A percentile compares a stretch with the other conserved stretches of the same genome.
These are phyloP conservation scores for Coelinius sp. DNA, from an alignment of 2,888 invertebrate genomes.

Conservation along the genomic window DNA sequence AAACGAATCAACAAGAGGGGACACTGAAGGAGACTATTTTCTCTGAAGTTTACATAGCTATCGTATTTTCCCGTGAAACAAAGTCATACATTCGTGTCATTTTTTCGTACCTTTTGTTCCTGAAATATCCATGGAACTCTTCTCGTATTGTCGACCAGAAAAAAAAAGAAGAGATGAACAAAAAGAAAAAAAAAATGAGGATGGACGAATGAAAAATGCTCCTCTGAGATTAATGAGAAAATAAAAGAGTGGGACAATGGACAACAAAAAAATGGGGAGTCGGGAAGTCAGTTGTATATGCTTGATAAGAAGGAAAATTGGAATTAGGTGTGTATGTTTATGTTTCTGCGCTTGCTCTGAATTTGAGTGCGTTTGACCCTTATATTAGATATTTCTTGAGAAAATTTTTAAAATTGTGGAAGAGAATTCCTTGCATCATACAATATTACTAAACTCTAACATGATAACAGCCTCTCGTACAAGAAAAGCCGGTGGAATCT, in stretches of 20 bases:
- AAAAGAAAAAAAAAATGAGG: slow-evolving; percentile 7
- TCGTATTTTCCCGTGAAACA: slow-evolving; percentile 7
- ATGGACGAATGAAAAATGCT: slow-evolving; percentile 28
- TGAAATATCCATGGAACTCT: slow-evolving; percentile 2
- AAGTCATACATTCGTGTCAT: not conserved
- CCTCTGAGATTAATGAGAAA: slow-evolving; percentile 38
- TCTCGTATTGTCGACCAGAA: slow-evolving; percentile 14
- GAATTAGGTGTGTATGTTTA: not conserved
- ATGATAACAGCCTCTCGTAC: not conserved
- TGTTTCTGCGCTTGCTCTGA: too few relatives aligned
- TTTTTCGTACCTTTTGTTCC: slow-evolving; percentile 5
- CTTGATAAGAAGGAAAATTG: not conserved
- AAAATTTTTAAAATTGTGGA: not conserved
- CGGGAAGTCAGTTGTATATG: not conserved
- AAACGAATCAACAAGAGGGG: not conserved
- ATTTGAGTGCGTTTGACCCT: too few relatives aligned
- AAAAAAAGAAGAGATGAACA: not conserved
- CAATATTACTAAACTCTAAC: not conserved
- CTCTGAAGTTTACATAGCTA: slow-evolving; percentile 1
- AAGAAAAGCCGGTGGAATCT: slow-evolving; percentile 5
- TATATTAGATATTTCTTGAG: not conserved
- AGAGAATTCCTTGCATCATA: not conserved
- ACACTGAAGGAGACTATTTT: not conserved
- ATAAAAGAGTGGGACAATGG: slow-evolving; percentile 31
- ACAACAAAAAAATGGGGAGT: not conserved